These are phyloP conservation scores for Plectus sambesii DNA, from an alignment of 1,140 invertebrate genomes.

Conservation along the genomic window DNA sequence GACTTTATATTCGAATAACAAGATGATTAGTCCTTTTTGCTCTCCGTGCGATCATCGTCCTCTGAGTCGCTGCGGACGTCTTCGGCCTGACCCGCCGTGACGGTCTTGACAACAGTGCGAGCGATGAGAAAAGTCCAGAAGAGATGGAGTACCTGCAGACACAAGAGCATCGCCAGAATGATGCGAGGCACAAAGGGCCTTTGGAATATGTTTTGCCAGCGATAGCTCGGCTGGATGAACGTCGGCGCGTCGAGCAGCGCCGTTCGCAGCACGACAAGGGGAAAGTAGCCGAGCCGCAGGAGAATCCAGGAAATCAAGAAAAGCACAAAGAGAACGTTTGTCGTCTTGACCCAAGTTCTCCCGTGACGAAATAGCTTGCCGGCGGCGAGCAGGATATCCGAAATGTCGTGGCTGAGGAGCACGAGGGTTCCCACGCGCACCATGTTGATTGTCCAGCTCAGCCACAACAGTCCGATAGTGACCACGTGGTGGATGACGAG, in stretches of 20 bases:
- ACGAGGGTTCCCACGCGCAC: conserved; percentile 78
- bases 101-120: conserved; percentile 67
- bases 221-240: conserved; percentile 60
- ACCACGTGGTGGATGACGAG: conserved; percentile 93
- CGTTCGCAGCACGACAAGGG: conserved; percentile 53
- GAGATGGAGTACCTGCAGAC: conserved; percentile 72
- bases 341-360: conserved; percentile 65
- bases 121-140: conserved; percentile 92
- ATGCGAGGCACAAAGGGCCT: conserved; percentile 92
- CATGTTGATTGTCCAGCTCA: conserved; percentile 88
- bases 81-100: conserved; percentile 64
- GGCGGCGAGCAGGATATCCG: conserved; percentile 84
- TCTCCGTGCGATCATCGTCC: no score
- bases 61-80: conserved; percentile 33
- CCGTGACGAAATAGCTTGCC: conserved; percentile 79
- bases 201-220: conserved; percentile 68
- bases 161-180: conserved; percentile 73
- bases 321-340: conserved; percentile 72
- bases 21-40: no score
- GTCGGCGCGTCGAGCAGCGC: conserved; percentile 31
- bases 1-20: no score
- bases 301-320: conserved; percentile 69
- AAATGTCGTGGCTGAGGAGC: conserved; percentile 83
- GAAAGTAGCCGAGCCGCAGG: conserved; percentile 70
- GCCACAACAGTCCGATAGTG: conserved; percentile 71